A percentile compares a stretch with the other conserved stretches of the same genome.
phyloP scores from a whole-genome alignment of 2,888 invertebrate species.

The Prosapia bicincta region DNA sequence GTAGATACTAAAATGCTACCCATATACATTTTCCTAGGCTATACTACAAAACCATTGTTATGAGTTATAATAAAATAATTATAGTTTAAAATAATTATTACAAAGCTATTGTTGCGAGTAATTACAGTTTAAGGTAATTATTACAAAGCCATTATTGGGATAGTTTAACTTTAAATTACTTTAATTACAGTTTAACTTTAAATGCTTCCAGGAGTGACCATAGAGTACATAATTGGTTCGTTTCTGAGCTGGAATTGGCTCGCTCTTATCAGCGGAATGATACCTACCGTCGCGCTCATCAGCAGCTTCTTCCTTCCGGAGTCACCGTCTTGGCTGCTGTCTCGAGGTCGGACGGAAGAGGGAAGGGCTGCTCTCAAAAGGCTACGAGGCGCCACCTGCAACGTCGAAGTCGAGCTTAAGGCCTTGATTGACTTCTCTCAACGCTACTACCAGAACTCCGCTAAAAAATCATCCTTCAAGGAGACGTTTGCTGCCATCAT shows the following conservation, averaged over 20 bases:
- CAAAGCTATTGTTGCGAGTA: too few species aligned
- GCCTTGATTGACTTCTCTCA: slow-evolving; percentile 58
- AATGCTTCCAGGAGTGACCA: slow-evolving; percentile 37
- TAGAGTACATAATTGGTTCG: slow-evolving; percentile 45
- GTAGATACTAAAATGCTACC: too few species aligned
- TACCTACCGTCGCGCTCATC: slow-evolving; percentile 58
- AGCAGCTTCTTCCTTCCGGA: slow-evolving; percentile 65
- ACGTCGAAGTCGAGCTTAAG: slow-evolving; percentile 60
- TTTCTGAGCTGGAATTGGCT: slow-evolving; percentile 59
- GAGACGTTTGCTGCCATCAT: slow-evolving; percentile 56
- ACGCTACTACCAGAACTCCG: slow-evolving; percentile 55
- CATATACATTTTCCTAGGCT: too few species aligned
- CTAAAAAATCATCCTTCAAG: slow-evolving; percentile 32
- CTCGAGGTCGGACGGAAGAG: slow-evolving; percentile 55
- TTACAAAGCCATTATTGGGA: too few species aligned
- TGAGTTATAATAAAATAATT: too few species aligned
- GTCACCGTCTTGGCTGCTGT: slow-evolving; percentile 67
- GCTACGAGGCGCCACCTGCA: slow-evolving; percentile 59
- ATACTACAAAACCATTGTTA: too few species aligned
- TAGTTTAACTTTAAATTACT: too few species aligned
- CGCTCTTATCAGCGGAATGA: slow-evolving; percentile 58
- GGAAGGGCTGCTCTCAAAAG: slow-evolving; percentile 57
- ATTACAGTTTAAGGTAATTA: too few species aligned
- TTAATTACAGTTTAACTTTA: too few species aligned
- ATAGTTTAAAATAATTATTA: too few species aligned